Conservation (phyloP, 2,888 invertebrate species). For the Aspidiotus destructor region DNA sequence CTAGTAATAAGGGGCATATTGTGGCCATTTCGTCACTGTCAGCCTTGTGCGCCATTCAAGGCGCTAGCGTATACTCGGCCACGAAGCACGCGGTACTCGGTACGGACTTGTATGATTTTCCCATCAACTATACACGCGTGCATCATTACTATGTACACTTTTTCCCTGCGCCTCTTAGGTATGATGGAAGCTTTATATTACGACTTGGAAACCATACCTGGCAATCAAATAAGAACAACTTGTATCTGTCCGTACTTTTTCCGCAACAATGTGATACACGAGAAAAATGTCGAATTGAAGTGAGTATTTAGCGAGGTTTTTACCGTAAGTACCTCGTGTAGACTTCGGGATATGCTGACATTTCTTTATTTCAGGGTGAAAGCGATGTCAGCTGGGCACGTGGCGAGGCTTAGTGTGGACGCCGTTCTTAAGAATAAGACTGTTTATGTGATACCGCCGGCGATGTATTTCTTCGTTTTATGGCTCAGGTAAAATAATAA, state of each 20-base stretch:
- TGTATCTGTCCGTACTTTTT: constrained; percentile 90
- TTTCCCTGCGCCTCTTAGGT: constrained; percentile 25
- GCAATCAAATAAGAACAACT: constrained; percentile 69
- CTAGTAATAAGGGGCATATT: constrained; percentile 76
- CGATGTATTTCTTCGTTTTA: too few relatives aligned
- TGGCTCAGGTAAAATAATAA: too few relatives aligned
- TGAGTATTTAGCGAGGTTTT: background rate
- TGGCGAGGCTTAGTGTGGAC: too few relatives aligned
- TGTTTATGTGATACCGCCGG: too few relatives aligned
- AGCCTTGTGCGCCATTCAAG: constrained; percentile 53
- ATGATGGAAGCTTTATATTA: constrained; percentile 35
- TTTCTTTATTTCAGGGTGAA: too few relatives aligned
- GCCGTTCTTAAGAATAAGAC: too few relatives aligned
- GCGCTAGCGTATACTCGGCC: constrained; percentile 33
- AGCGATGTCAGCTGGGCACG: too few relatives aligned
- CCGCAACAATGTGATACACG: constrained; percentile 63
- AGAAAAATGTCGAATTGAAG: constrained; percentile 33
- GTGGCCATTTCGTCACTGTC: constrained; percentile 87
- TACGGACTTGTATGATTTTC: constrained; percentile 6
- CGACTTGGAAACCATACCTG: constrained; percentile 34
- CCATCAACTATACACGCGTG: background rate
- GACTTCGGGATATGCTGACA: too few relatives aligned
- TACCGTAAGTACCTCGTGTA: too few relatives aligned
- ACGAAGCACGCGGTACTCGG: constrained; percentile 35
- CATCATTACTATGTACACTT: background rate